Evolutionary conservation across 2,888 invertebrate species (phyloP), one percentile per base, ranked within the genome.

Genomic region (Idaea aversata): DNA sequence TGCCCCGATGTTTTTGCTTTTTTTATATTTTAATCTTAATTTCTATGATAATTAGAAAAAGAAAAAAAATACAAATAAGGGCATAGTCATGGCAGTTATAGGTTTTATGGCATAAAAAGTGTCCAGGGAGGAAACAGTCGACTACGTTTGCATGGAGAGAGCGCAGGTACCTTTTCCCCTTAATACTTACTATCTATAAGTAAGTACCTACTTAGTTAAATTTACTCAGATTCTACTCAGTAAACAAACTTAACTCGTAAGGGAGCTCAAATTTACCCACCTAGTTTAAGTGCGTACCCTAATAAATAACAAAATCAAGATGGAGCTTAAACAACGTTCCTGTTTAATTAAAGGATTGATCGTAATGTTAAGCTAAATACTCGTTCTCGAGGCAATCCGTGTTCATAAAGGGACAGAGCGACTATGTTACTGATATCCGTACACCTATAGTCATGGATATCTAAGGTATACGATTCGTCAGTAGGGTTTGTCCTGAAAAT

Each of bases 301-400:
- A 15, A 63, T 63, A 16, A 59, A 60, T 47, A 47, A 13, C 35
- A 13, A 25, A 63, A 61, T 57, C 60, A 62, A 61, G 60, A 60
- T 47, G 16, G 16, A 62, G 61, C 61, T 57, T 64, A 65, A 47
- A 58, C 62, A 57, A 60, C n/a, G 15, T 61, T 65, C 15, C 38
- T 57, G 59, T 65, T 66, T 65, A 68, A 66, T 66, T 64, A 65
- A 67, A 64, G 38, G 36, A 58, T 61, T 38, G 61, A 63, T 34
- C 58, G 59, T 60, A 61, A 64, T 62, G 65, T 66, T 67, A 65
- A 65, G 62, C 61, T 62, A 62, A 66, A 61, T 38, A 65, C 25
- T 63, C 36, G 63, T 64, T 63, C 16, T 63, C 58, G 16, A 60
- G 61, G 63, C 65, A 47, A 47, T 47, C 47, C 47, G 47, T 47